Conservation (phyloP, 2,113 vertebrate species). For the Thalassarche chlororhynchos region DNA sequence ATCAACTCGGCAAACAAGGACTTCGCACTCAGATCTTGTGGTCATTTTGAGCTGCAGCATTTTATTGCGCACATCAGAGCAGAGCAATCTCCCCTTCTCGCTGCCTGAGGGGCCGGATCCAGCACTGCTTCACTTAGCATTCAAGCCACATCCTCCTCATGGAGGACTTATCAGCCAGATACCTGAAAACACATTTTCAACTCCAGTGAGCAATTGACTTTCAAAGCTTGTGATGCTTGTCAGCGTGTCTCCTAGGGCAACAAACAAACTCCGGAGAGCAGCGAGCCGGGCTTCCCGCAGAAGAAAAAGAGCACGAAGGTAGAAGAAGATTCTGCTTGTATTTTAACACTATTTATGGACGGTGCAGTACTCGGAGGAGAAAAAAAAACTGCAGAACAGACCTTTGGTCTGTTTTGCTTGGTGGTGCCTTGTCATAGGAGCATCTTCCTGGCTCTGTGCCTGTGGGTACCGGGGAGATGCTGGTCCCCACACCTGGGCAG, state of each 20-base stretch:
- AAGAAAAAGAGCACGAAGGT: not conserved
- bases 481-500: not conserved
- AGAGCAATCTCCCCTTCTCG: not conserved
- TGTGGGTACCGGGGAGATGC: rapidly evolving
- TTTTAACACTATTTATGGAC: not conserved
- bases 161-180: conserved; percentile 70
- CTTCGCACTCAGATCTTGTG: rapidly evolving
- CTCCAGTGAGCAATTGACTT: conserved; percentile 74
- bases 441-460: not conserved
- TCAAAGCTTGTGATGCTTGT: conserved; percentile 55
- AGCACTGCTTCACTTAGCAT: not conserved
- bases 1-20: not conserved
- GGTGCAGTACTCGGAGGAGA: not conserved
- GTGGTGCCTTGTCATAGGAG: not conserved
- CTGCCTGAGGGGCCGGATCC: not conserved
- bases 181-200: conserved; percentile 79
- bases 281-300: conserved; percentile 36
- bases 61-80: not conserved
- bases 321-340: not conserved
- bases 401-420: not conserved
- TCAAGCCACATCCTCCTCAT: conserved; percentile 40
- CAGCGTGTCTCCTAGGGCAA: conserved; percentile 48
- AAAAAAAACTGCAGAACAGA: not conserved
- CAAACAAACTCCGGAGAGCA: conserved; percentile 55
- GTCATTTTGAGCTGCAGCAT: not conserved